phyloP scores from a whole-genome alignment of 1,140 invertebrate species.

The Macrosteles quadrilineatus region DNA sequence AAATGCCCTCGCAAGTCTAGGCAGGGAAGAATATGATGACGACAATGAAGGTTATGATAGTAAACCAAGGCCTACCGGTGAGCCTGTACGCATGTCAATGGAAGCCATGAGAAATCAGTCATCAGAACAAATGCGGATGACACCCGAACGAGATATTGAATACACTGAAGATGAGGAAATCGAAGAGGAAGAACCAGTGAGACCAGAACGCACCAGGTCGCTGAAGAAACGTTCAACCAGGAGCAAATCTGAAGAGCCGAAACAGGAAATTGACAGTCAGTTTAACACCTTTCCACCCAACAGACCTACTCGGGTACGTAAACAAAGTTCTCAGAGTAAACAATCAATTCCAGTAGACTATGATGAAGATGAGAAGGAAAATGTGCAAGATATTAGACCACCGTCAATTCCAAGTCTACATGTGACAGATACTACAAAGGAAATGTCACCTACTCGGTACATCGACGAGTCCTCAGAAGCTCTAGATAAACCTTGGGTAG shows the following conservation, averaged over 20 bases:
- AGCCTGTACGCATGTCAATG: slow-evolving; percentile 14
- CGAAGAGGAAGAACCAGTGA: slow-evolving; percentile 35
- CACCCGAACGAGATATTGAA: slow-evolving; percentile 5
- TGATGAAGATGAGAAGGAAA: slow-evolving; percentile 38
- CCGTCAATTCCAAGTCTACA: slow-evolving; percentile 30
- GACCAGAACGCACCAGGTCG: slow-evolving; percentile 42
- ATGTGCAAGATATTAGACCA: slow-evolving; percentile 40
- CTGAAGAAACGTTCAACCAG: slow-evolving; percentile 45
- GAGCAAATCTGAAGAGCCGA: slow-evolving; percentile 40
- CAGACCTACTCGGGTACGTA: slow-evolving; percentile 49
- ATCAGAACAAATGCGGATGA: slow-evolving; percentile 22
- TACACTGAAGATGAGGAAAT: slow-evolving; percentile 46
- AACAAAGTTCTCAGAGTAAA: slow-evolving; percentile 41
- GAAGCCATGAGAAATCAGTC: slow-evolving; percentile 19
- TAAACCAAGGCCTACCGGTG: slow-evolving; percentile 37
- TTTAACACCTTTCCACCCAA: slow-evolving; percentile 49
- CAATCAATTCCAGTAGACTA: slow-evolving; percentile 25
- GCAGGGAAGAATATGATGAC: slow-evolving; percentile 48
- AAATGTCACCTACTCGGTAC: slow-evolving; percentile 35
- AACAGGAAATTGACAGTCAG: slow-evolving; percentile 37
- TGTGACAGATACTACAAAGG: slow-evolving; percentile 34
- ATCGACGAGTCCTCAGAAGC: slow-evolving; percentile 34
- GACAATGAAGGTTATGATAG: slow-evolving; percentile 41
- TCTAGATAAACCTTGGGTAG: slow-evolving; percentile 40
- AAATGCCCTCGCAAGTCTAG: slow-evolving; percentile 62